phyloP scores from a whole-genome alignment of 64 coral and sea anemone genomes.

The Pocillopora verrucosa region DNA sequence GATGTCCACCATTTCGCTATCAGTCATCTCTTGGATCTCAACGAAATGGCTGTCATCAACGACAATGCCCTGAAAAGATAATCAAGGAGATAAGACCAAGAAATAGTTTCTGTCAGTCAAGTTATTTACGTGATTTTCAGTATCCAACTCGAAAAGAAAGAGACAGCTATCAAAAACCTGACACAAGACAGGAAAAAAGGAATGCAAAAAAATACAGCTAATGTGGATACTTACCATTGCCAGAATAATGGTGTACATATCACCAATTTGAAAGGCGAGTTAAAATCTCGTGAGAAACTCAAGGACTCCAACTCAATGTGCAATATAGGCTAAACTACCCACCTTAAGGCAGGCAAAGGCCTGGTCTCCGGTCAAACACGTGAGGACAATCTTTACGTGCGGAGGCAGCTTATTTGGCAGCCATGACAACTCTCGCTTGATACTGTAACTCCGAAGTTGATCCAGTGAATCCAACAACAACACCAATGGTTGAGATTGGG shows the following conservation, averaged over 20 bases:
- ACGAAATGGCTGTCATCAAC: conserved; percentile 43
- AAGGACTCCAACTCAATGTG: background rate
- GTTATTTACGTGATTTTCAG: no score
- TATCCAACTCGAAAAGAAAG: no score
- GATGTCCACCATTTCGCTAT: conserved; percentile 30
- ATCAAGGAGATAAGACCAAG: background rate
- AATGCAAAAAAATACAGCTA: background rate
- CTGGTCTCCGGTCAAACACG: conserved; percentile 53
- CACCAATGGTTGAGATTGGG: conserved; percentile 59
- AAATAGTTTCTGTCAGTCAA: background rate
- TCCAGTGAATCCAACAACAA: conserved; percentile 86
- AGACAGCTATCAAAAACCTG: no score
- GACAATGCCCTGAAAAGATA: conserved; percentile 18
- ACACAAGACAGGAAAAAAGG: no score
- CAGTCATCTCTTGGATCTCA: conserved; percentile 56
- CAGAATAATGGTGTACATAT: no score
- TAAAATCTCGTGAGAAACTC: background rate
- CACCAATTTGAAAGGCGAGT: no score
- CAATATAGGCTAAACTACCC: background rate
- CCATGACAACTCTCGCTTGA: conserved; percentile 73
- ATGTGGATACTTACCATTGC: no score
- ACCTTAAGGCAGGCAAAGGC: conserved; percentile 61
- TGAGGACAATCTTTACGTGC: conserved; percentile 80
- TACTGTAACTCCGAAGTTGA: conserved; percentile 68
- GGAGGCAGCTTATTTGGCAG: conserved; percentile 87